Evolutionary conservation across 2,797 vertebrate species (phyloP).

Genomic region (Miichthys miiuy): DNA sequence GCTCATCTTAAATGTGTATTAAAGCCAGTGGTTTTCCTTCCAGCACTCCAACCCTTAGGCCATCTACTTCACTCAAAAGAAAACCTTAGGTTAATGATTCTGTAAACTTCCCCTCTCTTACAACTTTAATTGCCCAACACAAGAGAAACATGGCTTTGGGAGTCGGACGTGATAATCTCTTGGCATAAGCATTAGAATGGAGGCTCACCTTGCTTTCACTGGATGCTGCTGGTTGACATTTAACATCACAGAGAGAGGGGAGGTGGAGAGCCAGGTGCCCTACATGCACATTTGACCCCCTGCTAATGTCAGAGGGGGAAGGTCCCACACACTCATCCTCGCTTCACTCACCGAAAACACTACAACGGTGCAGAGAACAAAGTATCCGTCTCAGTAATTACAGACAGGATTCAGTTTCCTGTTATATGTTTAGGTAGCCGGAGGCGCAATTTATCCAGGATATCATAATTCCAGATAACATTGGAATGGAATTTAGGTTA

Average conservation of each 20-base stretch:
- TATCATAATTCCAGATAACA: slow-evolving; percentile 4
- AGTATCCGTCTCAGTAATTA: slow-evolving; percentile 47
- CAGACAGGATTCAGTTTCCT: slow-evolving; percentile 35
- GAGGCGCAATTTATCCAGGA: not conserved
- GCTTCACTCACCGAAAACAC: slow-evolving; percentile 68
- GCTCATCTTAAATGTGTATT: slow-evolving; percentile 27
- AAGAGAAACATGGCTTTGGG: slow-evolving; percentile 67
- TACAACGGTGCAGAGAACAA: slow-evolving; percentile 35
- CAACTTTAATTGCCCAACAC: slow-evolving; percentile 76
- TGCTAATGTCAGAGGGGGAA: slow-evolving; percentile 83
- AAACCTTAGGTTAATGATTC: slow-evolving; percentile 73
- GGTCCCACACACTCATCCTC: slow-evolving; percentile 71
- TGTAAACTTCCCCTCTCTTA: slow-evolving; percentile 67
- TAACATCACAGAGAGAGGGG: slow-evolving; percentile 86
- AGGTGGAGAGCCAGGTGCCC: slow-evolving; percentile 85
- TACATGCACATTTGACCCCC: slow-evolving; percentile 87
- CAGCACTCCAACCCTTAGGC: slow-evolving; percentile 15
- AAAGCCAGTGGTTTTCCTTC: slow-evolving; percentile 31
- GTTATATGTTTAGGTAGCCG: slow-evolving; percentile 14
- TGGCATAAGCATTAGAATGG: slow-evolving; percentile 78
- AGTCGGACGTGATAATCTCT: slow-evolving; percentile 67
- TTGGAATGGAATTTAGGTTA: not conserved
- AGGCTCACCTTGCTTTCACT: slow-evolving; percentile 75
- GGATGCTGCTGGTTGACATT: slow-evolving; percentile 85
- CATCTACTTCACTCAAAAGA: slow-evolving; percentile 60